Evolutionary conservation across 2,797 vertebrate genomes (phyloP).

Genomic region (Apodemus agrarius): DNA sequence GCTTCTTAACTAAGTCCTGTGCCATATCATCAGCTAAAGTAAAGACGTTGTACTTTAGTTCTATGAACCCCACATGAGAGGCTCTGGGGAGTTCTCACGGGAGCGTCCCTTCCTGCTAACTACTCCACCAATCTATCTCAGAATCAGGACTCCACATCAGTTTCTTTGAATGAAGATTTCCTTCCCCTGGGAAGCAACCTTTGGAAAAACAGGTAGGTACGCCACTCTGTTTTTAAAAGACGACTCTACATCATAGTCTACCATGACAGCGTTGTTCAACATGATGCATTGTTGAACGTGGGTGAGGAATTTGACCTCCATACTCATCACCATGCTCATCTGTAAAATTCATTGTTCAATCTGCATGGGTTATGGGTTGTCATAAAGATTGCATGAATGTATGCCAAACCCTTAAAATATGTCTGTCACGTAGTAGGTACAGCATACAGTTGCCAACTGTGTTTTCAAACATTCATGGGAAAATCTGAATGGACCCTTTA

Average conservation of each 20-base stretch:
- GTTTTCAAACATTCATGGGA: neutral
- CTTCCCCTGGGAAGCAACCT: neutral
- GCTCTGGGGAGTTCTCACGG: neutral
- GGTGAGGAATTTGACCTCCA: neutral
- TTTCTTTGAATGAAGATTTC: neutral
- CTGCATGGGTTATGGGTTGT: neutral
- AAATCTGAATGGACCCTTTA: conserved; percentile 63
- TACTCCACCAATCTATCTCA: neutral
- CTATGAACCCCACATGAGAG: neutral
- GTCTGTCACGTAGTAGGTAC: neutral
- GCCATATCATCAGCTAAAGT: neutral
- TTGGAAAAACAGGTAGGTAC: neutral
- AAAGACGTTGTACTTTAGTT: neutral
- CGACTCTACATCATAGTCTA: neutral
- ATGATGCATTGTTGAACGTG: neutral
- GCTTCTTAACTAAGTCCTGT: neutral
- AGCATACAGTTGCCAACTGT: neutral
- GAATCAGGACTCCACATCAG: neutral
- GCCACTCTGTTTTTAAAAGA: neutral
- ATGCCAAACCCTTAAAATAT: neutral
- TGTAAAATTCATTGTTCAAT: neutral
- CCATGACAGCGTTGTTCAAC: neutral
- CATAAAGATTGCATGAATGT: neutral
- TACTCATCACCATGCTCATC: neutral
- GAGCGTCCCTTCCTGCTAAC: neutral